Evolutionary conservation across 2,113 vertebrate species (phyloP).

Genomic region (Chloropsis hardwickii): DNA sequence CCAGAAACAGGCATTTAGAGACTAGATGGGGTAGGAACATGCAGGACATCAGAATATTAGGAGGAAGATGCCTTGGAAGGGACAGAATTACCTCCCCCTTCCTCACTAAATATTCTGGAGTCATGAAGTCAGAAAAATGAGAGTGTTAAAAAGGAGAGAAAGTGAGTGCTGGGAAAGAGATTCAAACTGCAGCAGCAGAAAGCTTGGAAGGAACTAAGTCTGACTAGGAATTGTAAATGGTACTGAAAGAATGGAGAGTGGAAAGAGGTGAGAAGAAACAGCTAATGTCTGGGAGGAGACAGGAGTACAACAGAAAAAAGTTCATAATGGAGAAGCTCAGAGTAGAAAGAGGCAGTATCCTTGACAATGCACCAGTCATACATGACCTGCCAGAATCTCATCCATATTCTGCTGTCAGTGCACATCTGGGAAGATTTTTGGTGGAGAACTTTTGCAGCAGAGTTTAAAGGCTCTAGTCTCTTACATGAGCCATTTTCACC

Average conservation of each 20-base stretch:
- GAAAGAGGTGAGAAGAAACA: not conserved
- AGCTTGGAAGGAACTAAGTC: not conserved
- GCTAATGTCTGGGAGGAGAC: not conserved
- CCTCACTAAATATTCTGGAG: not conserved
- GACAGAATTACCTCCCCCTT: not conserved
- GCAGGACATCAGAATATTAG: not conserved
- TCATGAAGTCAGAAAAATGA: not conserved
- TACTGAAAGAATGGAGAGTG: not conserved
- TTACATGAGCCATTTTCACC: not conserved
- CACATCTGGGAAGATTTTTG: not conserved
- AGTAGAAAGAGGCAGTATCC: not conserved
- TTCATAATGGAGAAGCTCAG: not conserved
- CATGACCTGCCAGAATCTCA: not conserved
- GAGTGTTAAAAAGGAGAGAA: not conserved
- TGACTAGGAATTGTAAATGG: not conserved
- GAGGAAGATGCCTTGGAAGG: not conserved
- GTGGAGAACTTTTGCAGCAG: not conserved
- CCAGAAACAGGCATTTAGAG: not conserved
- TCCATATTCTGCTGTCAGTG: not conserved
- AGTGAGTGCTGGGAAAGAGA: not conserved
- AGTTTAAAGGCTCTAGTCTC: not conserved
- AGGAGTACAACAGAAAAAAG: not conserved
- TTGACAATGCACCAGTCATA: not conserved
- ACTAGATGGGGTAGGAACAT: not conserved
- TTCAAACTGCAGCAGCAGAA: not conserved